Conservation (phyloP, 1,140 invertebrate genomes). For the Aporrectodea caliginosa region DNA sequence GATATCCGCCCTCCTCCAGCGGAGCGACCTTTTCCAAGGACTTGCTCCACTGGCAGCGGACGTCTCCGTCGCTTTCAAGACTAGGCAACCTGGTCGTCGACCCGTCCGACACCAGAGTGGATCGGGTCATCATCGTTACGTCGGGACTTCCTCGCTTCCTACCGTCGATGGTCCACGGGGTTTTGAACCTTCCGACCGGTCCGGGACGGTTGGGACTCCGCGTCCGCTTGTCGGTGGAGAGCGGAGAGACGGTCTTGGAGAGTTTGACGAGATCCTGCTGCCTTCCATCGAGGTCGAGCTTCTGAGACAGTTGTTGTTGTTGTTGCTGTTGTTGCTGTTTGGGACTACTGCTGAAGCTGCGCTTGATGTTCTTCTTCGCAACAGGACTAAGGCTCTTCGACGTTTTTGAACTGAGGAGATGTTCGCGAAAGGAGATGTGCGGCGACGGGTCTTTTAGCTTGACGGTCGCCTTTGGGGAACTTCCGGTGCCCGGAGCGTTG, state of each 20-base stretch:
- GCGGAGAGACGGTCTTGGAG: background rate
- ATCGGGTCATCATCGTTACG: background rate
- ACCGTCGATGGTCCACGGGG: background rate
- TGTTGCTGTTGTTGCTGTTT: no score
- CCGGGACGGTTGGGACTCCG: background rate
- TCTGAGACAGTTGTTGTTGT: background rate
- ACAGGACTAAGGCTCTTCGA: background rate
- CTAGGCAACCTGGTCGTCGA: background rate
- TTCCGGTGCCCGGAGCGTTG: background rate
- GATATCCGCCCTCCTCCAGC: background rate
- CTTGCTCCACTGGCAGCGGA: background rate
- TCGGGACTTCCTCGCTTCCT: background rate
- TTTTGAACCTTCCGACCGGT: background rate
- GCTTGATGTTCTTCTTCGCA: background rate
- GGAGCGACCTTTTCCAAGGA: background rate
- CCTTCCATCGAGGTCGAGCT: background rate
- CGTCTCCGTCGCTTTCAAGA: background rate
- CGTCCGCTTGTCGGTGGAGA: background rate
- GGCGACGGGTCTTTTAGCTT: background rate
- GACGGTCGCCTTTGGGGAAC: background rate
- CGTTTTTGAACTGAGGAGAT: background rate
- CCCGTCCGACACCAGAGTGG: background rate
- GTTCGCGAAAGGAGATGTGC: background rate
- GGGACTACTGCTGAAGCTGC: background rate
- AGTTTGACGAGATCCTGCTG: background rate